phyloP scores from a whole-genome alignment of 2,113 vertebrate genomes.

The Calidris pygmaea region DNA sequence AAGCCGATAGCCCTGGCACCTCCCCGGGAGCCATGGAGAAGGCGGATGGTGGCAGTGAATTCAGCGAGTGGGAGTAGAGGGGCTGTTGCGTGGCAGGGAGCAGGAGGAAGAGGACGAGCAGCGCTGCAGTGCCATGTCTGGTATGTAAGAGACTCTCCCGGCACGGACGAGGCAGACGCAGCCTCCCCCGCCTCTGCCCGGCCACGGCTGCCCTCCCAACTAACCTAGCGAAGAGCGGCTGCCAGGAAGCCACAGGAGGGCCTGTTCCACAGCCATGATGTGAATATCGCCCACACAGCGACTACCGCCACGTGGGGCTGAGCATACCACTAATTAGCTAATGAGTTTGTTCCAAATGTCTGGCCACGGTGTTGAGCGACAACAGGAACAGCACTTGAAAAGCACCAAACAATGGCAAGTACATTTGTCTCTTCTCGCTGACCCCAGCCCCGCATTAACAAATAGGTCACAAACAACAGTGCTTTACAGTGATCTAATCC shows the following conservation, averaged over 20 bases:
- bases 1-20: neutral
- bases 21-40: neutral
- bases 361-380: neutral
- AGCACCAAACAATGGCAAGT: neutral
- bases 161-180: neutral
- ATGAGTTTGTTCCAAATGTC: slow-evolving; percentile 51
- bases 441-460: slow-evolving; percentile 48
- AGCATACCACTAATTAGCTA: slow-evolving; percentile 59
- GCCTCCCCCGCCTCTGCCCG: neutral
- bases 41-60: neutral
- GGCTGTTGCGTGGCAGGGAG: neutral
- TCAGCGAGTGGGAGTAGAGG: neutral
- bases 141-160: neutral
- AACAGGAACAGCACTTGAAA: slow-evolving; percentile 1
- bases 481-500: slow-evolving; percentile 59
- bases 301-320: neutral
- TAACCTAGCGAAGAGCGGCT: neutral
- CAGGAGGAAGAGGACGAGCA: neutral
- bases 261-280: neutral
- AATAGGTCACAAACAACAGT: slow-evolving; percentile 52
- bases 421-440: neutral
- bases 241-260: slow-evolving; percentile 29
- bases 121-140: neutral
- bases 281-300: neutral
- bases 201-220: neutral